Conservation (phyloP, 2,888 invertebrate species). For the Diaprepes abbreviatus region DNA sequence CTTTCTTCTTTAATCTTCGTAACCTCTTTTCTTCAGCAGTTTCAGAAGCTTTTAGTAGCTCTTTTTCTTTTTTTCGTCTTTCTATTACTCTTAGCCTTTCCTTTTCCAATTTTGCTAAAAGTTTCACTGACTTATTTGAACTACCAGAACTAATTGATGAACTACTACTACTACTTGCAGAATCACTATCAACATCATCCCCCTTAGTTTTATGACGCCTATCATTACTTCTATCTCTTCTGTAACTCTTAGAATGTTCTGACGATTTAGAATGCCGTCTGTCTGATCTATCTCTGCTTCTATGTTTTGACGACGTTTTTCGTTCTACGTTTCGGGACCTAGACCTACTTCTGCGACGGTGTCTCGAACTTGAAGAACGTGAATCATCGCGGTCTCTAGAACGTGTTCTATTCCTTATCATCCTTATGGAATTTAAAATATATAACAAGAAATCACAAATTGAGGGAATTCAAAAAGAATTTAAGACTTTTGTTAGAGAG, state of each 20-base stretch:
- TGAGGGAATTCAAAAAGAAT: no score
- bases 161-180: conserved; percentile 26
- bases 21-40: conserved; percentile 93
- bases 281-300: conserved; percentile 10
- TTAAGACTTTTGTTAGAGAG: neutral
- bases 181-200: conserved; percentile 33
- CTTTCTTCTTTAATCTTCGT: conserved; percentile 90
- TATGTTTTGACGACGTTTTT: conserved; percentile 1
- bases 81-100: conserved; percentile 77
- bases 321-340: conserved; percentile 13
- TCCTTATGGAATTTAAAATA: conserved; percentile 1
- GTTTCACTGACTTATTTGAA: conserved; percentile 53
- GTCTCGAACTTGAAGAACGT: conserved; percentile 8
- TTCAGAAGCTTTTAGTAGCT: conserved; percentile 87
- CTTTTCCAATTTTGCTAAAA: conserved; percentile 80
- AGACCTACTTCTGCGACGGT: conserved; percentile 15
- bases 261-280: conserved; percentile 18
- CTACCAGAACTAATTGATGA: conserved; percentile 40
- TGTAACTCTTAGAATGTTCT: conserved; percentile 4
- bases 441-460: no score
- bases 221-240: neutral
- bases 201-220: conserved; percentile 20
- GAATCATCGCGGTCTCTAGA: conserved; percentile 10
- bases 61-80: conserved; percentile 79
- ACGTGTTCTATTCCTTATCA: conserved; percentile 15